Evolutionary conservation across 2,888 invertebrate genomes (phyloP), one percentile per base, ranked within the genome.

Genomic region (Amiota communis): DNA sequence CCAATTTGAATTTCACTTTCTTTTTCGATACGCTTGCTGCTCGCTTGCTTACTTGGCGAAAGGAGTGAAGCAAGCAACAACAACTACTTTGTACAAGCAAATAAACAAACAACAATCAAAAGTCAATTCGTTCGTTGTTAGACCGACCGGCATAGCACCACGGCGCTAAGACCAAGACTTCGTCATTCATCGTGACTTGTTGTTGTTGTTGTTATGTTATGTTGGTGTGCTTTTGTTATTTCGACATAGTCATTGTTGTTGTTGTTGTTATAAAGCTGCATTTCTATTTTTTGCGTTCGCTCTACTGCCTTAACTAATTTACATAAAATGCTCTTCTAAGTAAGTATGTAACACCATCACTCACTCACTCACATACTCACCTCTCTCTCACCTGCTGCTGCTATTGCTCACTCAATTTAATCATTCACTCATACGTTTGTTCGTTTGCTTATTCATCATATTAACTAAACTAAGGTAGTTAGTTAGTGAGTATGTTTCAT

Each of bases 1-100:
- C 81, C 79, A 85, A 85, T 87, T 87, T 85, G 82, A 87, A 88
- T 87, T 87, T 87, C 87, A 87, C 87, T 88, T 87, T 87, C 87
- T 87, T 87, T 88, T 88, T 86, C 87, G 86, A 85, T 88, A 82
- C 88, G 86, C 84, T 63, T 6, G 36, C 36, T 36, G 86, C 84
- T 63, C 6, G 36, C 36, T 36, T 12, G 53, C 6, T 84, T 82
- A 79, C 83, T 85, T 84, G 86, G 82, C 12, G 46, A 53, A 49
- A 71, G 48, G 36, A 53, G 23, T 15, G 64, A 70, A 51, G 71
- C 65, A 20, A 10, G 47, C 61, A 17, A 36, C 36, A 36, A 36
- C 36, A 36, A 36, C 36, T 36, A 36, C 36, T 6, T n/a, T n/a
- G n/a, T n/a, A n/a, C n/a, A n/a, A 36, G 36, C 36, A 36, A 36